Percentiles rank a stretch among this genome's conserved stretches.
These are phyloP conservation scores for Archegozetes longisetosus DNA, from an alignment of 1,140 invertebrate genomes.

Conservation along the genomic window DNA sequence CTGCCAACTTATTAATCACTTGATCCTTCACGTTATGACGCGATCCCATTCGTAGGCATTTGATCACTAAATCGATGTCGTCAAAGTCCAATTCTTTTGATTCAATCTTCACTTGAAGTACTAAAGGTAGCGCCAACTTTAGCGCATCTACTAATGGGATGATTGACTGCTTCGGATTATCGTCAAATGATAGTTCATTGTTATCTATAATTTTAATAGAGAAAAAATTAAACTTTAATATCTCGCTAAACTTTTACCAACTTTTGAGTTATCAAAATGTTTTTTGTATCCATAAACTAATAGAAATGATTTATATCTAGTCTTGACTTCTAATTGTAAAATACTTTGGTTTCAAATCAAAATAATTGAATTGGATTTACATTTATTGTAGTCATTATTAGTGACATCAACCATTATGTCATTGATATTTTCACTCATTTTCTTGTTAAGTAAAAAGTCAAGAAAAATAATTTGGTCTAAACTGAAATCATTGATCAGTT, in stretches of 20 bases:
- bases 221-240: no score
- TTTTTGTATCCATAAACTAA: no score
- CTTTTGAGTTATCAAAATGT: no score
- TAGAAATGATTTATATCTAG: no score
- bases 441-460: background rate
- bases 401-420: background rate
- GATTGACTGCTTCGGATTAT: background rate
- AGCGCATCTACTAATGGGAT: slow-evolving; percentile 18
- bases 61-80: background rate
- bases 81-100: background rate
- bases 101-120: slow-evolving; percentile 19
- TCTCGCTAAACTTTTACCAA: background rate
- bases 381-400: no score
- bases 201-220: no score
- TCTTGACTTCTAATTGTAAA: no score
- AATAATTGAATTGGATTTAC: no score
- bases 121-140: slow-evolving; percentile 18
- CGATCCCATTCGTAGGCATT: background rate
- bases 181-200: no score
- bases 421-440: background rate
- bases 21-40: background rate
- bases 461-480: background rate
- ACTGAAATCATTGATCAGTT: background rate
- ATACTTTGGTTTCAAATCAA: no score
- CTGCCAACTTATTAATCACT: background rate